Conservation (phyloP, 2,797 vertebrate species). For the Glossophaga mutica region DNA sequence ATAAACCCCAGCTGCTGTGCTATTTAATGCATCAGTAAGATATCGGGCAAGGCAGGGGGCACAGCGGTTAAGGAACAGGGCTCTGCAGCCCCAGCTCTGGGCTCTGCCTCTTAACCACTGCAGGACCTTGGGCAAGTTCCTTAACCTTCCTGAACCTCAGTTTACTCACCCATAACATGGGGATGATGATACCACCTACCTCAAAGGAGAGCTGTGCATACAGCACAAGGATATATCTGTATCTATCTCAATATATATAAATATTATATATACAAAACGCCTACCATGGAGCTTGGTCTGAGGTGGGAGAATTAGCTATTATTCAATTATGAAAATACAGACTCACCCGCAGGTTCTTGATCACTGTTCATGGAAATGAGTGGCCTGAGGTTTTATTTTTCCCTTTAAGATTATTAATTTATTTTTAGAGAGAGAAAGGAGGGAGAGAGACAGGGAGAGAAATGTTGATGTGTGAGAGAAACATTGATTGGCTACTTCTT, state of each 20-base stretch:
- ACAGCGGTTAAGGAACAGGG: background rate
- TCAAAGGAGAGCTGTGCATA: background rate
- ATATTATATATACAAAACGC: accelerated
- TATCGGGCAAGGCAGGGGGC: background rate
- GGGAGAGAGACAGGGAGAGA: background rate
- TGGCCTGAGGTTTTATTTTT: background rate
- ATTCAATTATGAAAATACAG: background rate
- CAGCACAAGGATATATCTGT: background rate
- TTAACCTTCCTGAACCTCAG: background rate
- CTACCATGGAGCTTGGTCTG: background rate
- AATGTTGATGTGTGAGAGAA: background rate
- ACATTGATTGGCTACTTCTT: background rate
- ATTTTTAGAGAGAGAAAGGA: background rate
- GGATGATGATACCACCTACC: background rate
- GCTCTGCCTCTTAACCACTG: background rate
- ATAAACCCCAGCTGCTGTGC: background rate
- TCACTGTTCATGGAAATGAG: background rate
- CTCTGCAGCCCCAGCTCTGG: background rate
- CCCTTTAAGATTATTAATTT: background rate
- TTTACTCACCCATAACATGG: background rate
- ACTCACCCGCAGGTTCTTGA: background rate
- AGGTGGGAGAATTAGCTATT: background rate
- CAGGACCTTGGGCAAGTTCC: background rate
- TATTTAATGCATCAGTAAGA: background rate
- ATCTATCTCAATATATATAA: too few relatives aligned